A percentile compares a stretch with the other conserved stretches of the same genome.
phyloP scores from a whole-genome alignment of 2,797 vertebrate genomes.

The Hafferia zeledoni region DNA sequence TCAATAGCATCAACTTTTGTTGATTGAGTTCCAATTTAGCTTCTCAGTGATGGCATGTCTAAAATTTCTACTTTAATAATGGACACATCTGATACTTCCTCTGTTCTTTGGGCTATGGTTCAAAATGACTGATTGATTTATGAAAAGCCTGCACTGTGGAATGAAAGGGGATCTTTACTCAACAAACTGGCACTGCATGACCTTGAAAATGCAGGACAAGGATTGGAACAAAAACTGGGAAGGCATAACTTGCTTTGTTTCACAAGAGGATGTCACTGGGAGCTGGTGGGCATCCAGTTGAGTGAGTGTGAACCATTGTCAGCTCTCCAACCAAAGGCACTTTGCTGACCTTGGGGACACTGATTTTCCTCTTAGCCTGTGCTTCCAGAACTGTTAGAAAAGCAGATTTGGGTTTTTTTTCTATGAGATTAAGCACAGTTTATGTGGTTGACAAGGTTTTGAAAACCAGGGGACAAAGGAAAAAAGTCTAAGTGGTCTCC shows the following conservation, averaged over 20 bases:
- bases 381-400: neutral
- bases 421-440: neutral
- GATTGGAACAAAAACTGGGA: neutral
- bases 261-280: neutral
- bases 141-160: neutral
- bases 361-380: neutral
- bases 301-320: neutral
- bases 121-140: slow-evolving; percentile 21
- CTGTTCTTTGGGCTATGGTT: neutral
- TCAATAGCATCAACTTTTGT: neutral
- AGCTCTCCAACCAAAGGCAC: neutral
- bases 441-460: neutral
- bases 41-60: neutral
- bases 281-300: neutral
- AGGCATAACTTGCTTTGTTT: neutral
- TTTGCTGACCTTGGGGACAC: neutral
- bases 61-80: slow-evolving; percentile 19
- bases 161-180: neutral
- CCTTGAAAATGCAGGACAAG: slow-evolving; percentile 18
- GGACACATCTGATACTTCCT: slow-evolving; percentile 40
- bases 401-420: neutral
- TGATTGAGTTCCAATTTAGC: neutral
- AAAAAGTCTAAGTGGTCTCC: neutral
- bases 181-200: neutral
- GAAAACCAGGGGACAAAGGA: neutral